Evolutionary conservation across 2,888 invertebrate genomes (phyloP), one percentile per base, ranked within the genome.

Genomic region (Alviniconcha strummeri): DNA sequence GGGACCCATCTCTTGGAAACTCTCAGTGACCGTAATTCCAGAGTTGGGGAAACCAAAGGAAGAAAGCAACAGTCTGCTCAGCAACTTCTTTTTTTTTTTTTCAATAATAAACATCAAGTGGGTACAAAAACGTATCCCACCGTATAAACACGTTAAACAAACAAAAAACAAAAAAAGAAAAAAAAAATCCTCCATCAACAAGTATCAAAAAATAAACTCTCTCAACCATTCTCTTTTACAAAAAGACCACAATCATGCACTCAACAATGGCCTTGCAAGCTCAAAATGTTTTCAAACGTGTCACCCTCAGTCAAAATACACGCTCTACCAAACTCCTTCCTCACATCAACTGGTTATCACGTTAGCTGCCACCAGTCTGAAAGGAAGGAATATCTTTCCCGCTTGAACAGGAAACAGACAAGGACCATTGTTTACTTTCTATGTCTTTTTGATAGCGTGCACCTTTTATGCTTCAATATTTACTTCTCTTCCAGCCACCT

Each of bases 121-220:
- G 80, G 80, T 78, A 76, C 77, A 83, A 85, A 85, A 83, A 11
- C 82, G 82, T 82, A 82, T 77, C 83, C 77, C 83, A 83, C 85
- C 72, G 72, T 69, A 60, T 85, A 84, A 85, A 85, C 85, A 85
- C 87, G 85, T 86, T 87, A 88, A 89, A 90, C 88, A 88, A 90
- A 89, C 90, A 90, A 91, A 91, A 91, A 90, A 88, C 88, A 90
- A 90, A 90, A 90, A 90, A 91, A 92, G 90, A 91, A 92, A 91
- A 90, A 90, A 89, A 83, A 83, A 80, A 72, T 80, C 76, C 89
- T 90, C 91, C 90, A 87, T 95, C 95, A 95, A 95, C 95, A 95
- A 95, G 95, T 95, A 95, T 95, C 95, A 95, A 95, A 95, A 95
- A 95, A 95, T 95, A 95, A 95, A 95, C 95, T 95, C 94, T 94